phyloP scores from a whole-genome alignment of 2,888 invertebrate genomes.

The Aleiodes leptofemur region DNA sequence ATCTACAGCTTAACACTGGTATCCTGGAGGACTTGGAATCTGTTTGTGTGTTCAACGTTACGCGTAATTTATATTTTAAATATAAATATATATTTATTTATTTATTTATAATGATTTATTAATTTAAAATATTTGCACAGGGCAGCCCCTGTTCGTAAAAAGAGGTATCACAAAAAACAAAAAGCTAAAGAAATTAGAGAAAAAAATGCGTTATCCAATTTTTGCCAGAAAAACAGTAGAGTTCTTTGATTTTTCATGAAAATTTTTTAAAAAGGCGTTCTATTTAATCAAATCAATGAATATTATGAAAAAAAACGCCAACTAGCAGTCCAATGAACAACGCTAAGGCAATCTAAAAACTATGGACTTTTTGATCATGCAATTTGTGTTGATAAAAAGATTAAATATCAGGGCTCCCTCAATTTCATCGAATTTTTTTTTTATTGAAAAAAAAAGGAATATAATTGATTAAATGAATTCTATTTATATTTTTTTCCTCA shows the following conservation, averaged over 20 bases:
- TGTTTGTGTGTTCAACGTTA: no score
- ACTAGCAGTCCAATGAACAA: constrained; percentile 72
- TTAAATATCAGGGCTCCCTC: constrained; percentile 46
- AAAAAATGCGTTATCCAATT: no score
- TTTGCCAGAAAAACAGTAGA: no score
- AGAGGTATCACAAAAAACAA: constrained; percentile 28
- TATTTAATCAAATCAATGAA: no score
- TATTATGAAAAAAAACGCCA: background rate
- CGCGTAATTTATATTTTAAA: no score
- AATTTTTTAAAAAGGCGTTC: no score
- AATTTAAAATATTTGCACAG: background rate
- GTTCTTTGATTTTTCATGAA: no score
- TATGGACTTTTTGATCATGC: constrained; percentile 76
- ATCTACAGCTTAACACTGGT: background rate
- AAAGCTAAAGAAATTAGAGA: background rate
- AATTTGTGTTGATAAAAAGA: constrained; percentile 47
- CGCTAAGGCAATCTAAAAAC: constrained; percentile 75
- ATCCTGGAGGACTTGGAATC: constrained; percentile 35
- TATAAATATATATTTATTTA: background rate
- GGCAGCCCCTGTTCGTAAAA: constrained; percentile 23
- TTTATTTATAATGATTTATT: background rate
- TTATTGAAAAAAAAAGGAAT: background rate
- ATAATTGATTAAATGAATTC: background rate
- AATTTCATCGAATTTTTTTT: constrained; percentile 35
- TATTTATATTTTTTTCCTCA: background rate